Base-by-base conservation (phyloP, 1,140 invertebrate species). In the Aphelenchoides besseyi region DNA sequence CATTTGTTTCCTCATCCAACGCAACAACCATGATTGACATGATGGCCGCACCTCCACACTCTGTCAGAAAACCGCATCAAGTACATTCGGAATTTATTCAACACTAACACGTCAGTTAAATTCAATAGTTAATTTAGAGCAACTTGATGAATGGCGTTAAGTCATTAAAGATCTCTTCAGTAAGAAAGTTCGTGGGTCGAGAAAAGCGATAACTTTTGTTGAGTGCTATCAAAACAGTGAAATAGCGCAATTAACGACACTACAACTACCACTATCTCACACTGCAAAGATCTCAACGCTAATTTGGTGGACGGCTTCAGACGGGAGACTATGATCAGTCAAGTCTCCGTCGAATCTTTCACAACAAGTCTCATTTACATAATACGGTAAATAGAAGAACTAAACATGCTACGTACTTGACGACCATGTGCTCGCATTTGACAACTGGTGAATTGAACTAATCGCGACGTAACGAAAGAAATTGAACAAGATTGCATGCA, bases 1-100 rank as follows among this genome's bases (percentile, higher is more conserved):
- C 41, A 48, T 48, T 48, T 48, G 41, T 48, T 48, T 48, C 41
- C 41, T 48, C 41, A 48, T 48, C 41, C 41, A 48, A 48, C 41
- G 41, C 23, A 48, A 48, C 41, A 48, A 48, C n/a, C n/a, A 48
- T 48, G 41, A 48, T 48, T 48, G 41, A 48, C 41, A 48, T 12
- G 12, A 12, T 23, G 41, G 41, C 41, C 41, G 41, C 41, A 48
- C 41, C 41, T 48, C 41, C 41, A 48, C 41, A 23, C 41, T 48
- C 23, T 23, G 23, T 23, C 41, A 12, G 41, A 48, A 48, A 48
- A 48, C 41, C 41, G 41, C 41, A 48, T 48, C 41, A 23, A 48
- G 41, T 48, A 48, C 41, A 48, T 23, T 48, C 23, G n/a, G 41
- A 48, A 48, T 48, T 48, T 23, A 48, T 12, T 48, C 41, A 23